These are phyloP conservation scores for Hylaeus volcanicus DNA, from an alignment of 1,140 invertebrate genomes.

Conservation along the genomic window DNA sequence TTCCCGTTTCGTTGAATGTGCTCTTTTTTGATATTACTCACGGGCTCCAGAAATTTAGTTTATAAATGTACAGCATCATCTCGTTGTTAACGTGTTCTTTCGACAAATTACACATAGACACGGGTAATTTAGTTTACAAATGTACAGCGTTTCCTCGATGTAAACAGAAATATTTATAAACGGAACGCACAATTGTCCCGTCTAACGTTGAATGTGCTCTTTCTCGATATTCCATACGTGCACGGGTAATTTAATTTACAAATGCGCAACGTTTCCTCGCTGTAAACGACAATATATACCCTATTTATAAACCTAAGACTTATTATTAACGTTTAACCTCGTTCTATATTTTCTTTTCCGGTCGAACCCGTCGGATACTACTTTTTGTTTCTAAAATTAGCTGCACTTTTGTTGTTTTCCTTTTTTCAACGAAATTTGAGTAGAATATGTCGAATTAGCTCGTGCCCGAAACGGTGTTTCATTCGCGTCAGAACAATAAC, in stretches of 20 bases:
- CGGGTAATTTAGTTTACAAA: too few relatives aligned
- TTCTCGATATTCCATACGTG: neutral
- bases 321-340: conserved; percentile 51
- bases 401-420: neutral
- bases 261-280: conserved; percentile 33
- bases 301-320: conserved; percentile 51
- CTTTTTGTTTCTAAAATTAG: conserved; percentile 9
- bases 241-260: conserved; percentile 1
- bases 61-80: too few relatives aligned
- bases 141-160: too few relatives aligned
- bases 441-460: neutral
- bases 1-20: too few relatives aligned
- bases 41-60: too few relatives aligned
- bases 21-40: too few relatives aligned
- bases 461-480: neutral
- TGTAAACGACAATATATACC: conserved; percentile 31
- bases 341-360: conserved; percentile 19
- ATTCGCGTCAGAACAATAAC: neutral
- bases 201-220: neutral
- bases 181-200: neutral
- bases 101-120: too few relatives aligned
- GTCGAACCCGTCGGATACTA: neutral
- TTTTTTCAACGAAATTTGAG: neutral
- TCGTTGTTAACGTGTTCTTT: neutral
- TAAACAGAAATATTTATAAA: too few relatives aligned